Base-by-base conservation (phyloP, 1,140 invertebrate species). In the Muscidifurax raptorellus region DNA sequence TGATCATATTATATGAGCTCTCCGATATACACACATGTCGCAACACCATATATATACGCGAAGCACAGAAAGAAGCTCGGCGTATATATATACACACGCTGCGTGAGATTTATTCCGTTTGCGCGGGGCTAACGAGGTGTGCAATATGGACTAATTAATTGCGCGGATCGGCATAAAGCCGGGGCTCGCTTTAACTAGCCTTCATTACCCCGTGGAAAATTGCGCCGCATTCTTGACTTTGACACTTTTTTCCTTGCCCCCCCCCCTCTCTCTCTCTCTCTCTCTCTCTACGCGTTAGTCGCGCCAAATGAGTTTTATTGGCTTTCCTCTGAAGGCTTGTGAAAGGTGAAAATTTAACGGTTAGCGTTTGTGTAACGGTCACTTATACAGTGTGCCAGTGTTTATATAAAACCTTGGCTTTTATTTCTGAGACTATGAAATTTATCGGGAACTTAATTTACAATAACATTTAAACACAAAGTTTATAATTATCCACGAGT, bases 61-160 rank as follows among this genome's bases (percentile, higher is more conserved):
- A 28, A 28, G n/a, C 6, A 32, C 25, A n/a, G 25, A 69, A 32
- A 67, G 67, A 80, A 44, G 25, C 27, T 9, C 2, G 2, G 22
- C 22, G 52, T 59, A 18, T 59, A 18, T 22, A 18, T 22, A 40
- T 52, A 59, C n/a, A 36, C 27, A 32, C 32, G 7, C 27, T 28
- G 67, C 32, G 28, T 7, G 36, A 76, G 69, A 72, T 66, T 75
- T 72, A 59, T 69, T 52, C 9, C 7, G 5, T 5, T 15, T 77
- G 15, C 36, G 5, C 25, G 27, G 28, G 36, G 1, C 82, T 83
- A 83, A 83, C 75, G 64, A 83, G 76, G 74, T 83, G 82, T 72
- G 82, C 82, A 83, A 78, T 79, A 72, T 83, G 75, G 75, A 78
- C 82, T 83, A 83, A 83, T 83, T 83, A 83, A 83, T 79, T 36